Evolutionary conservation across 2,888 invertebrate species (phyloP).

Genomic region (Metacarcinus magister): DNA sequence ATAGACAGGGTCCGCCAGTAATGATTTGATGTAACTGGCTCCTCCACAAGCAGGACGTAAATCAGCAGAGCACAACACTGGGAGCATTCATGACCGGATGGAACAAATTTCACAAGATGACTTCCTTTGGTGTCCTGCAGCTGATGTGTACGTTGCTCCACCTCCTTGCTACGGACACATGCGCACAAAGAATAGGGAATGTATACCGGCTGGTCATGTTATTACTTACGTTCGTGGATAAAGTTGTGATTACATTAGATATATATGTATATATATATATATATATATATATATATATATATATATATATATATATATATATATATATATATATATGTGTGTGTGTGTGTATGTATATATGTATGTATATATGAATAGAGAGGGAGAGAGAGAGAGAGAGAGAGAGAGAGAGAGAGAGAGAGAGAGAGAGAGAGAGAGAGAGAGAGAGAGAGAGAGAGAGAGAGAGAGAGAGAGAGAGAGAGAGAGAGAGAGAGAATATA

Average conservation of each 20-base stretch:
- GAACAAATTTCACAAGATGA: constrained; percentile 30
- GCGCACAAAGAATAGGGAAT: neutral
- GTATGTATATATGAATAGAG: neutral
- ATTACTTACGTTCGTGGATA: neutral
- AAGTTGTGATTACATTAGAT: neutral
- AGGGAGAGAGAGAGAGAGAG: neutral
- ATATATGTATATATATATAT: constrained; percentile 15
- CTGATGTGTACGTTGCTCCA: neutral
- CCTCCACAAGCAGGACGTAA: neutral
- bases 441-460: constrained; percentile 53
- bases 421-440: constrained; percentile 46
- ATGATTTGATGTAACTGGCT: too few species aligned
- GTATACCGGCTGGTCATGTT: neutral
- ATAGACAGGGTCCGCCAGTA: neutral
- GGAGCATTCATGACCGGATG: neutral
- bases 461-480: neutral
- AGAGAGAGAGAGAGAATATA: neutral
- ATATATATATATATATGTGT: constrained; percentile 54
- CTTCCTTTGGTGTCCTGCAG: neutral
- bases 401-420: neutral
- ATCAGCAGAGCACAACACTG: neutral
- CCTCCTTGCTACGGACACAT: neutral
- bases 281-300: constrained; percentile 59
- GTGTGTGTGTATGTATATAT: constrained; percentile 49
- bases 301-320: constrained; percentile 65